Percentiles rank a stretch among this genome's conserved stretches.
Evolutionary conservation across 1,140 invertebrate genomes (phyloP).

Genomic region (Dendrolimus punctatus): DNA sequence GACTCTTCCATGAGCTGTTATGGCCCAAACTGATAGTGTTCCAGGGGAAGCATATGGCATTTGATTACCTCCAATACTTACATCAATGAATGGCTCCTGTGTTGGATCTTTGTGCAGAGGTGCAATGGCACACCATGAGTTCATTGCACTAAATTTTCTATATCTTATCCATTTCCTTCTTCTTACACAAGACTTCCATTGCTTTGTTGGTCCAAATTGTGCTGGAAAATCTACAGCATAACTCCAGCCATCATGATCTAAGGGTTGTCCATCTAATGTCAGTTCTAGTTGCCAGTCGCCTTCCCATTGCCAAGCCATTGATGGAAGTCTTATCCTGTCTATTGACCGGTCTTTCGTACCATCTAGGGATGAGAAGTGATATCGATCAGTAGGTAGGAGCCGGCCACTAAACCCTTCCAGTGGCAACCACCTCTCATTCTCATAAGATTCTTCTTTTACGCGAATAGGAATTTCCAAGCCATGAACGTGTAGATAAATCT

Average conservation of each 20-base stretch:
- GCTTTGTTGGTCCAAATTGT: slow-evolving; percentile 85
- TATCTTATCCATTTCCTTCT: slow-evolving; percentile 92
- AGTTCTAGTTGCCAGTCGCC: slow-evolving; percentile 93
- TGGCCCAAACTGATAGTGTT: slow-evolving; percentile 89
- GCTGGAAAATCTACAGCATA: slow-evolving; percentile 95
- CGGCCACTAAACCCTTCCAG: slow-evolving; percentile 88
- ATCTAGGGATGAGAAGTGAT: slow-evolving; percentile 87
- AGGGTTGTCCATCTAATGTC: slow-evolving; percentile 87
- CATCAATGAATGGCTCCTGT: slow-evolving; percentile 82
- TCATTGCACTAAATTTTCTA: slow-evolving; percentile 88
- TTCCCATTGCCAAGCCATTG: slow-evolving; percentile 95
- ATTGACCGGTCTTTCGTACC: slow-evolving; percentile 84
- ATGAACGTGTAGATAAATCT: slow-evolving; percentile 92
- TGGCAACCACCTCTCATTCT: slow-evolving; percentile 96
- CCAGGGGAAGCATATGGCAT: slow-evolving; percentile 83
- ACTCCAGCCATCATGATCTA: slow-evolving; percentile 94
- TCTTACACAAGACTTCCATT: slow-evolving; percentile 93
- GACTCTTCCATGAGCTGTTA: slow-evolving; percentile 89
- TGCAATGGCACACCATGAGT: slow-evolving; percentile 93
- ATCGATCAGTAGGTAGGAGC: slow-evolving; percentile 89
- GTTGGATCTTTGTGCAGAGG: slow-evolving; percentile 91
- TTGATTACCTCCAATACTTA: slow-evolving; percentile 87
- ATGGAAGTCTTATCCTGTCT: slow-evolving; percentile 87
- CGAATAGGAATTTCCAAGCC: slow-evolving; percentile 91
- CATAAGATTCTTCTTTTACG: slow-evolving; percentile 91